Evolutionary conservation across 1,140 invertebrate species (phyloP), one percentile per base, ranked within the genome.

Genomic region (Theocolax elegans): DNA sequence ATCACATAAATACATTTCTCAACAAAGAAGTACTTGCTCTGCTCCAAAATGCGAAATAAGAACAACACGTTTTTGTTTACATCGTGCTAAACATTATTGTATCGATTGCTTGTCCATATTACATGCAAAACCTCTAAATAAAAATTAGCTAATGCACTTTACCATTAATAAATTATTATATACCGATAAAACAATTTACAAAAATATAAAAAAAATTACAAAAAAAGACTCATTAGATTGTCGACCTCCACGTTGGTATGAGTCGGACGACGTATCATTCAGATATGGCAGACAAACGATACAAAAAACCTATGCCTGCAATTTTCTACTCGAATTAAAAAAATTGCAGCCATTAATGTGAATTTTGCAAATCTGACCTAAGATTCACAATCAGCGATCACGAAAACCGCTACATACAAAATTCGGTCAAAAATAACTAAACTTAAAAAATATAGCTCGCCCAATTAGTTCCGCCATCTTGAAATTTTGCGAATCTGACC

Each of bases 111-210:
- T 17, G 3, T 66, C 17, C 23, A 54, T 23, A 58, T 59, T 51
- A 35, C 48, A 53, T 66, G 3, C 29, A 51, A 3, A 63, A 63
- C 27, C 12, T 29, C 29, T 63, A 38, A 44, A 56, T 4, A 35
- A 53, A 70, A 63, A 56, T 29, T 8, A 44, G 15, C 6, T 44
- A 44, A 13, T 8, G 15, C 4, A 15, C 3, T 8, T 8, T 8
- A 44, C 3, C 3, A 44, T 15, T 13, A 44, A 44, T 8, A 44
- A 17, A 44, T 15, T 6, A 15, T 44, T 15, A 15, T 8, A 44
- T 3, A 44, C 7, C 4, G 15, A 44, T 8, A 44, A 13, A 44
- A 15, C 6, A 13, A 23, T 31, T 2, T 53, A 44, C 3, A 53
- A 53, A 29, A 19, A 68, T 15, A 44, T 13, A 44, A 44, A 44